Evolutionary conservation across 2,113 vertebrate genomes (phyloP).

Genomic region (Diadophis punctatus): DNA sequence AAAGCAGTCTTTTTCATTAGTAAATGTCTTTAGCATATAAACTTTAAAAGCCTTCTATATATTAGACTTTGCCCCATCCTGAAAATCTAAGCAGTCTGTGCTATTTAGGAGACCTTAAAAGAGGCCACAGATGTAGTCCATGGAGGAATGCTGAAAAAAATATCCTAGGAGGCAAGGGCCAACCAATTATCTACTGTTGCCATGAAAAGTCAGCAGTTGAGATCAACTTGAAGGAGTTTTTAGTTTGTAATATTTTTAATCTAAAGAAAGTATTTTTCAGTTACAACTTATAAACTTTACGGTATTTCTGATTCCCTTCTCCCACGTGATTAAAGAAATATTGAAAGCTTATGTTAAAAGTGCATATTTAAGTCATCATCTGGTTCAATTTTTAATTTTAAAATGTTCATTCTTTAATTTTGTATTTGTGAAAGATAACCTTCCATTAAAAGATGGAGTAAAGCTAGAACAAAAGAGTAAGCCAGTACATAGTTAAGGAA

Average conservation of each 20-base stretch:
- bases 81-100: not conserved
- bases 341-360: not conserved
- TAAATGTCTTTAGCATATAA: not conserved
- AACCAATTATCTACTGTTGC: not conserved
- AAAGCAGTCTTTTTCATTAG: not conserved
- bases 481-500: not conserved
- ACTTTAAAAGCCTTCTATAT: not conserved
- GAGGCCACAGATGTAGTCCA: not conserved
- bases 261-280: not conserved
- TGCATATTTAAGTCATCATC: constrained; percentile 4
- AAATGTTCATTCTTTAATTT: not conserved
- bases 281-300: not conserved
- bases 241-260: not conserved
- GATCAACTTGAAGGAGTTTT: not conserved
- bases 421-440: not conserved
- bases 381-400: constrained; percentile 9
- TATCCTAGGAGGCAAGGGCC: not conserved
- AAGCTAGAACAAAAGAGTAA: not conserved
- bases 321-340: not conserved
- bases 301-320: not conserved
- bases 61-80: not conserved
- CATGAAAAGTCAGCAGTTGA: not conserved
- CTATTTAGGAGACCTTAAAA: not conserved
- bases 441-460: not conserved
- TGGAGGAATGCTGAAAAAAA: not conserved